Base-by-base conservation (phyloP, 1,140 invertebrate species). In the Tachypleus tridentatus region DNA sequence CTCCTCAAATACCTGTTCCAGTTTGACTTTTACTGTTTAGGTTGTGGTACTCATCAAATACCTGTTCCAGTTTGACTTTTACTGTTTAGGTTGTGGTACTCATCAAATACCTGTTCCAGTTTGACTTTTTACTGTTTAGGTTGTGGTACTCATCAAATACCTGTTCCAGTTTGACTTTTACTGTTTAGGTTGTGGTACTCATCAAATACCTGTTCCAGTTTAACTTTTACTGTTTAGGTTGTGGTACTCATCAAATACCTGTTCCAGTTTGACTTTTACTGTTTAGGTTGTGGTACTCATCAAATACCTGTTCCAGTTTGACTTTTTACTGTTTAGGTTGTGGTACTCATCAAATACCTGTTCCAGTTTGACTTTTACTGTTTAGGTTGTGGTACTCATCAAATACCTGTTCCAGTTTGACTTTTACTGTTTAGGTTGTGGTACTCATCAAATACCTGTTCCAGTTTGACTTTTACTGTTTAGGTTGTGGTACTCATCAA, bases 161-260 rank as follows among this genome's bases (percentile, higher is more conserved):
- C 83, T 98, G 71, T 98, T 95, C 78, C 96, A 98, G 84, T 93
- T 98, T 76, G 86, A 91, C 72, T 85, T 98, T 67, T 84, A n/a
- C n/a, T 29, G 29, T 81, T 47, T 75, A 93, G 89, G 84, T 89
- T 3, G 87, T 98, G 65, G 93, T 99, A 4, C 83, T 99, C 4
- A 84, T 97, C 66, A 99, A 99, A 79, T 98, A 95, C 75, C 83
- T 98, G 71, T 98, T 95, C 78, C 96, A 98, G 84, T 93, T 98
- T 76, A 86, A 91, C 72, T 85, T 98, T 67, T 84, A n/a, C n/a
- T 29, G 29, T 81, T 47, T 75, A 93, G 89, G 84, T 89, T 3
- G 87, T 98, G 65, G 93, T 99, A 4, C 83, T 99, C 4, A 84
- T 97, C 66, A 99, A 99, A 79, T 98, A 95, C 75, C 83, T 98